Percentiles rank a stretch among this genome's conserved stretches.
These are phyloP conservation scores for Galbula dea DNA, from an alignment of 2,113 vertebrate genomes.

Conservation along the genomic window DNA sequence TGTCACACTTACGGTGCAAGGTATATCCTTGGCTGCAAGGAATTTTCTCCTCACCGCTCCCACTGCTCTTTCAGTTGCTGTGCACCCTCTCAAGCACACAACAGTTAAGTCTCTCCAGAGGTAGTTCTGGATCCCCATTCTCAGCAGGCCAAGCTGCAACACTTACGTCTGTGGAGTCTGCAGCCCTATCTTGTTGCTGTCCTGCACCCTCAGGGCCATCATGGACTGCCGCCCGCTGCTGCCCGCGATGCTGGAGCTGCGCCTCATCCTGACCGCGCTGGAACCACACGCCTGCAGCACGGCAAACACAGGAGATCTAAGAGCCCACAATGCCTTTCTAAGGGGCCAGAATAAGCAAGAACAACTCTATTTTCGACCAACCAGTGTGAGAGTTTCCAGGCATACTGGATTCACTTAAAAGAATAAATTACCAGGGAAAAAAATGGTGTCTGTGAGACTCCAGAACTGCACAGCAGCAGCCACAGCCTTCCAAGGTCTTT, in stretches of 20 bases:
- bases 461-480: not conserved
- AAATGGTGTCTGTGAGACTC: accelerated
- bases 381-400: not conserved
- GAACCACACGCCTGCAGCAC: not conserved
- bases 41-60: not conserved
- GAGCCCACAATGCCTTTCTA: not conserved
- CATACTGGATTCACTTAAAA: not conserved
- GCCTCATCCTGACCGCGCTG: conserved; percentile 65
- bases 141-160: not conserved
- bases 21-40: not conserved
- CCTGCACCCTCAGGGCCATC: conserved; percentile 83
- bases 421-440: too few species aligned
- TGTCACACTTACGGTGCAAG: not conserved
- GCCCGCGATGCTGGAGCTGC: conserved; percentile 72
- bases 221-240: conserved; percentile 77
- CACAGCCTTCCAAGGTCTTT: not conserved
- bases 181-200: conserved; percentile 83
- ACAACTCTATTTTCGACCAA: not conserved
- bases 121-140: not conserved
- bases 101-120: not conserved
- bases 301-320: not conserved
- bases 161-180: conserved; percentile 88
- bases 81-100: not conserved
- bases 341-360: not conserved
- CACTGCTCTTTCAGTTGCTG: not conserved